Evolutionary conservation across 2,797 vertebrate species (phyloP).

Genomic region (Benthosema pterotum): DNA sequence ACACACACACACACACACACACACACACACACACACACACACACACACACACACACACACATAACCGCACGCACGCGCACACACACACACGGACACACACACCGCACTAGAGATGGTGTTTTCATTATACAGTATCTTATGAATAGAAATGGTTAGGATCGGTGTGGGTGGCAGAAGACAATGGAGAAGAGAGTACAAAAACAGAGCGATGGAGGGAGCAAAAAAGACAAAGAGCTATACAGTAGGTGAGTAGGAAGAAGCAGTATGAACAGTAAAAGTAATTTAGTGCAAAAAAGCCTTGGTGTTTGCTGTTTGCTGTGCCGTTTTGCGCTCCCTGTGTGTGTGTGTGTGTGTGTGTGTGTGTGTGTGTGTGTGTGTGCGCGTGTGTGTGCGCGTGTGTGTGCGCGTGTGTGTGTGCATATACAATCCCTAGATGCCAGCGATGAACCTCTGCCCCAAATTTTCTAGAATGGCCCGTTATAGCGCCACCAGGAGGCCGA

Average conservation of each 20-base stretch:
- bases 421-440: too few species aligned
- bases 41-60: conserved; percentile 50
- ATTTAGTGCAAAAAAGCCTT: too few species aligned
- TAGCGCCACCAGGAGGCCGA: too few species aligned
- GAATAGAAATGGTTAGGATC: conserved; percentile 65
- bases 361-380: too few species aligned
- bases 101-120: conserved; percentile 40
- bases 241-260: background rate
- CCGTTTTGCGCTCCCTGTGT: too few species aligned
- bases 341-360: too few species aligned
- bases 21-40: conserved; percentile 50
- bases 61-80: conserved; percentile 51
- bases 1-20: conserved; percentile 45
- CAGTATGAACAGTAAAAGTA: background rate
- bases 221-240: background rate
- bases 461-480: too few species aligned
- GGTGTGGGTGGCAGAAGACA: conserved; percentile 66
- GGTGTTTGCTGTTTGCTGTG: too few species aligned
- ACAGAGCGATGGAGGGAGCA: conserved; percentile 40
- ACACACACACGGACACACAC: background rate
- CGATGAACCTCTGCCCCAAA: too few species aligned
- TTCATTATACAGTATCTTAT: conserved; percentile 59
- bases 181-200: conserved; percentile 36
- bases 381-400: too few species aligned
- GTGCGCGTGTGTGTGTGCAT: too few species aligned